These are phyloP conservation scores for Drusus annulatus DNA, from an alignment of 1,140 invertebrate species.

Conservation along the genomic window DNA sequence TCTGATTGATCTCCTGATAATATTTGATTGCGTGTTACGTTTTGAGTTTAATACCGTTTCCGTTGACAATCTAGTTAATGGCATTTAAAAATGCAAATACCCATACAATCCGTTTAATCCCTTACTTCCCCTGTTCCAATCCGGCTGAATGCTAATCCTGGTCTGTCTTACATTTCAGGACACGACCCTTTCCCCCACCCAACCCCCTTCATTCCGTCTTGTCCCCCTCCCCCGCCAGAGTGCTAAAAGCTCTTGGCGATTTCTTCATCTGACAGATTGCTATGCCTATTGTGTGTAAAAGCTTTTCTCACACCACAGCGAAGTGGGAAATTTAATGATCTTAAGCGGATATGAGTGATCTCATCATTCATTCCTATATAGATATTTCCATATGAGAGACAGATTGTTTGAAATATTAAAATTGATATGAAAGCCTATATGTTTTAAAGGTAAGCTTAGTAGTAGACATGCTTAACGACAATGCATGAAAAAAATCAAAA, in stretches of 20 bases:
- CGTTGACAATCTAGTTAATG: slow-evolving; percentile 10
- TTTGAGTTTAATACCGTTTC: slow-evolving; percentile 2
- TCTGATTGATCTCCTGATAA: too few relatives aligned
- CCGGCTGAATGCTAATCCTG: slow-evolving; percentile 42
- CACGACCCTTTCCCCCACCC: not conserved
- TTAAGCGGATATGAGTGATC: too few relatives aligned
- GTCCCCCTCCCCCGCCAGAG: not conserved
- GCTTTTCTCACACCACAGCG: not conserved
- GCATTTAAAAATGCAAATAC: slow-evolving; percentile 39
- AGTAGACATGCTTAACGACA: too few relatives aligned
- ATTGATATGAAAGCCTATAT: too few relatives aligned
- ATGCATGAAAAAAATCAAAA: too few relatives aligned
- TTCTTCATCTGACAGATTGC: slow-evolving; percentile 54
- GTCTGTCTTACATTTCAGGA: slow-evolving; percentile 41
- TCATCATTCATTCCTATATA: too few relatives aligned
- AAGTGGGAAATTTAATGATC: not conserved
- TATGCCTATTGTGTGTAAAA: slow-evolving; percentile 47
- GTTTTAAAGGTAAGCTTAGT: too few relatives aligned
- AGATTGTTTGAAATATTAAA: too few relatives aligned
- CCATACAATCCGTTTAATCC: slow-evolving; percentile 40
- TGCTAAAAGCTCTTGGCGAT: slow-evolving; percentile 19
- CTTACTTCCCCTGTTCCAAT: slow-evolving; percentile 31
- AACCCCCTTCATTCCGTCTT: not conserved
- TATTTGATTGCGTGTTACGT: too few relatives aligned
- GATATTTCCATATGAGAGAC: too few relatives aligned